phyloP scores from a whole-genome alignment of 2,888 invertebrate species.

The Idaea aversata region DNA sequence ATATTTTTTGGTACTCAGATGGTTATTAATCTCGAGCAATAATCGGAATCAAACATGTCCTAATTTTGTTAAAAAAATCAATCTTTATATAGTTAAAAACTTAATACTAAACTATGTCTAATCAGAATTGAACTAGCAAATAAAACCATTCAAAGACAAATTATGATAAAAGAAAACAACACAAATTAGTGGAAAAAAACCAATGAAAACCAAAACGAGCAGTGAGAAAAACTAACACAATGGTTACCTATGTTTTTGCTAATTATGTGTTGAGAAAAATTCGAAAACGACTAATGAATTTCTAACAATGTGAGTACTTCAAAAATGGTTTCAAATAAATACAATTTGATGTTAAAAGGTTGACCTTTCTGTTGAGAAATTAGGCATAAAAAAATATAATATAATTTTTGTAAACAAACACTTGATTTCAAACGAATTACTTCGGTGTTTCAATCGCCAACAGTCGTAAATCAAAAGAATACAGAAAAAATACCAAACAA shows the following conservation, averaged over 20 bases:
- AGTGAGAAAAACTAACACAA: constrained; percentile 19
- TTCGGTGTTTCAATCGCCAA: no score
- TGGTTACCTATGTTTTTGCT: background rate
- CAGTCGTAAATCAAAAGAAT: no score
- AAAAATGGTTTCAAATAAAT: background rate
- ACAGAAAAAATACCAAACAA: no score
- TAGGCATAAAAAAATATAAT: background rate
- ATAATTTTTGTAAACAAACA: background rate
- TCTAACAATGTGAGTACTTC: background rate
- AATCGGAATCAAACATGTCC: background rate
- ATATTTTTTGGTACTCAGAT: no score
- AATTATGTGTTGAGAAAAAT: background rate
- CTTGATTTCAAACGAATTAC: background rate
- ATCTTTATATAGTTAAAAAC: background rate
- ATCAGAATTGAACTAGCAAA: background rate
- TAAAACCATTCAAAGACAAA: background rate
- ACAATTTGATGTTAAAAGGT: background rate
- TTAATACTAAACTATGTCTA: background rate
- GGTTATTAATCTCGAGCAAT: background rate
- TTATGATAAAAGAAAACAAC: constrained; percentile 7
- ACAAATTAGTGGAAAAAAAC: constrained; percentile 12
- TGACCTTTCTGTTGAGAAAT: background rate
- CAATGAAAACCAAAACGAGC: constrained; percentile 29
- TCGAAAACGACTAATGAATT: background rate
- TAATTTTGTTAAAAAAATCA: background rate